Evolutionary conservation across 2,888 invertebrate species (phyloP).

Genomic region (Mythimna vitellina): DNA sequence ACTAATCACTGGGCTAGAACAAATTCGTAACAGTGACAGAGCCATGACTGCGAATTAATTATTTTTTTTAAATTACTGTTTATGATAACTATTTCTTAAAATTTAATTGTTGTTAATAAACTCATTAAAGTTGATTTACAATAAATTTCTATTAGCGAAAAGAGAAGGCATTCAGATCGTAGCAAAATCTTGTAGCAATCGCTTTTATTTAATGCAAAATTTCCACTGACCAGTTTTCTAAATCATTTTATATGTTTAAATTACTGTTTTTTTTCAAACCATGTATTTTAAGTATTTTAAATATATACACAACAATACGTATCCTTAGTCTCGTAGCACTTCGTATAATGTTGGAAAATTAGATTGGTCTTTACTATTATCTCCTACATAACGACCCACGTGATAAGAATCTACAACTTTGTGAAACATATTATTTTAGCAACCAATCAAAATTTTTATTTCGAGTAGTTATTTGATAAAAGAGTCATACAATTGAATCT

Average conservation of each 20-base stretch:
- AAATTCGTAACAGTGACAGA: background rate
- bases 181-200: slow-evolving; percentile 31
- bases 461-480: background rate
- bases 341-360: background rate
- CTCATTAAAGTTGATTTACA: background rate
- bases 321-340: slow-evolving; percentile 8
- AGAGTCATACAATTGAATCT: no score
- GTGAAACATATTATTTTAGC: background rate
- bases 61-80: background rate
- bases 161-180: background rate
- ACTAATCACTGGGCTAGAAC: background rate
- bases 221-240: background rate
- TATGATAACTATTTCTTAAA: background rate
- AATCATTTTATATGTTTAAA: background rate
- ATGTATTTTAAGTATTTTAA: background rate
- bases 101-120: background rate
- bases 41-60: background rate
- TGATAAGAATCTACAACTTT: no score
- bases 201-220: background rate
- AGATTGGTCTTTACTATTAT: background rate
- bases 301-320: background rate
- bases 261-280: background rate
- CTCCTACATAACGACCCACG: no score
- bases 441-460: background rate
- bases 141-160: background rate